Percentiles rank a stretch among this genome's conserved stretches.
Evolutionary conservation across 2,113 vertebrate genomes (phyloP).

Genomic region (Python bivittatus): DNA sequence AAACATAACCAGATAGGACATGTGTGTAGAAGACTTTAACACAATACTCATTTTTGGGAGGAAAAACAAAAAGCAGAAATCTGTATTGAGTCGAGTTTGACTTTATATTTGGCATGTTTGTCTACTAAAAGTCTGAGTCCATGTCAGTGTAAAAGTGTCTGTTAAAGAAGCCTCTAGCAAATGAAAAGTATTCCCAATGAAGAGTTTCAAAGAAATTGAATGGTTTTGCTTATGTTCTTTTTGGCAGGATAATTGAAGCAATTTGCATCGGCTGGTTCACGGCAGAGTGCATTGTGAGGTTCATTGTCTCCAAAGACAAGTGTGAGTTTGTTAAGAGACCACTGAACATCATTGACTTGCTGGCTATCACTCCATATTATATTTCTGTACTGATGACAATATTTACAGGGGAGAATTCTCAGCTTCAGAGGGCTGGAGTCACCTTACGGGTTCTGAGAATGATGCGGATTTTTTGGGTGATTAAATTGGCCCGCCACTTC

Average conservation of each 20-base stretch:
- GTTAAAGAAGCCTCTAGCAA: not conserved
- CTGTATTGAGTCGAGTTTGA: not conserved
- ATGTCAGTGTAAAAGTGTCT: constrained; percentile 62
- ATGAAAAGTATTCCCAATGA: constrained; percentile 14
- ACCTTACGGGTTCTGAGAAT: constrained; percentile 93
- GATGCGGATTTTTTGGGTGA: constrained; percentile 99
- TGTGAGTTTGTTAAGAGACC: constrained; percentile 95
- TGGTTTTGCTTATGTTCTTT: constrained; percentile 64
- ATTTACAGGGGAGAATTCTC: constrained; percentile 91
- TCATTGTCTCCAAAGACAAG: constrained; percentile 95
- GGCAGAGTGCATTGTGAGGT: constrained; percentile 94
- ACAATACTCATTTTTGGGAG: constrained; percentile 15
- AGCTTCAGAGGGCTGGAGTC: constrained; percentile 94
- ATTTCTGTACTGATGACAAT: constrained; percentile 88
- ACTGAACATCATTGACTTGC: constrained; percentile 95
- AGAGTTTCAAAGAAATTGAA: constrained; percentile 64
- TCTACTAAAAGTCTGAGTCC: constrained; percentile 63
- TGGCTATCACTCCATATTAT: constrained; percentile 97
- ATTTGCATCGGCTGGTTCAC: constrained; percentile 99
- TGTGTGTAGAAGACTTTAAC: constrained; percentile 12
- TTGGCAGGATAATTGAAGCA: constrained; percentile 94
- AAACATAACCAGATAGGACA: constrained; percentile 5
- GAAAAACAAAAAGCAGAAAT: not conserved
- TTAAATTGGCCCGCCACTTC: constrained; percentile 98
- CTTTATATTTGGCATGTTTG: constrained; percentile 37